Conservation (phyloP, 2,113 vertebrate species). For the Smithornis capensis region DNA sequence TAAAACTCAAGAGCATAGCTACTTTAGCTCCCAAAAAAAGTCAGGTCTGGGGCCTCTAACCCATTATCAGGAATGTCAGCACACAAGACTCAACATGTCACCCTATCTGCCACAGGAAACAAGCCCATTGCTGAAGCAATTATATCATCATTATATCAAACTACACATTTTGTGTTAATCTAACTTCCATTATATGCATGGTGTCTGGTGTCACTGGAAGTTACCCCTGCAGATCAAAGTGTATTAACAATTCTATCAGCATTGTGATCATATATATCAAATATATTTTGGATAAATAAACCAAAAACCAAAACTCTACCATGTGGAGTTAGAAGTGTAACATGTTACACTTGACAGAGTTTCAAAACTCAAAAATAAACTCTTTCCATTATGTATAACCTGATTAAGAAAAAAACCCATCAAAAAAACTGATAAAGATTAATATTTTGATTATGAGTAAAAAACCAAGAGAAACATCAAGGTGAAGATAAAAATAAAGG, state of each 20-base stretch:
- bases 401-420: neutral
- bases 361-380: neutral
- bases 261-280: neutral
- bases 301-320: neutral
- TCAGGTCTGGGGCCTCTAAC: neutral
- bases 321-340: neutral
- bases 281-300: neutral
- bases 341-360: neutral
- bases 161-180: neutral
- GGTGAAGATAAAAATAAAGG: neutral
- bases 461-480: neutral
- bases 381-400: neutral
- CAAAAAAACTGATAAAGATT: neutral
- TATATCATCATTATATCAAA: neutral
- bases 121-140: neutral
- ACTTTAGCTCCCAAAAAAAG: neutral
- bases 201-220: neutral
- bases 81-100: neutral
- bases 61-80: neutral
- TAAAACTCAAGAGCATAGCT: neutral
- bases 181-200: neutral
- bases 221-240: neutral
- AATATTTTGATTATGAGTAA: neutral
- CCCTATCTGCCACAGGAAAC: neutral
- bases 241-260: neutral